Evolutionary conservation across 2,113 vertebrate species (phyloP).

Genomic region (Corythornis cristatus): DNA sequence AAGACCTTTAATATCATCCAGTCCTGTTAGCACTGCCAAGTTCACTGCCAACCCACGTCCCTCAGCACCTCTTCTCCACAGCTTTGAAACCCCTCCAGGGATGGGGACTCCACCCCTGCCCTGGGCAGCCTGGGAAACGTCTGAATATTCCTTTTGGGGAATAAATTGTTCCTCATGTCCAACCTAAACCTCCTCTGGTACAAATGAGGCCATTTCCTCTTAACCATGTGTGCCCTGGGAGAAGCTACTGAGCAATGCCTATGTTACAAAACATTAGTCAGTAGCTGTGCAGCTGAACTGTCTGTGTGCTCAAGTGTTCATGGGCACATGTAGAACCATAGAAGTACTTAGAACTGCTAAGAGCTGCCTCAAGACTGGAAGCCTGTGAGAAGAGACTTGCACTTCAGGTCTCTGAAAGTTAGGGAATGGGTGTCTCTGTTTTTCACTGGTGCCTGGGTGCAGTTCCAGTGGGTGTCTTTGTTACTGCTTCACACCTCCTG

Average conservation of each 20-base stretch:
- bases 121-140: background rate
- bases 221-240: background rate
- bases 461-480: background rate
- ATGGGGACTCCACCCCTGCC: background rate
- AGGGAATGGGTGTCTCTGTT: background rate
- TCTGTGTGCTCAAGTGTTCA: background rate
- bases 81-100: background rate
- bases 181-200: background rate
- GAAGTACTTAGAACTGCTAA: background rate
- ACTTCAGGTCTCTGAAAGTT: background rate
- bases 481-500: slow-evolving; percentile 3
- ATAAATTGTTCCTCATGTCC: background rate
- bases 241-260: background rate
- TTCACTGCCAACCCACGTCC: background rate
- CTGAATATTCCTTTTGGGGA: background rate
- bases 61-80: background rate
- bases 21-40: background rate
- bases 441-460: background rate
- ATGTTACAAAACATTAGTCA: background rate
- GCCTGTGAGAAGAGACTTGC: background rate
- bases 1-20: background rate
- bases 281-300: background rate
- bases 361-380: background rate
- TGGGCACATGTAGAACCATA: background rate
- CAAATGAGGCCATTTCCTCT: background rate